These are phyloP conservation scores for Agrypnia vestita DNA, from an alignment of 1,140 invertebrate genomes.

Conservation along the genomic window DNA sequence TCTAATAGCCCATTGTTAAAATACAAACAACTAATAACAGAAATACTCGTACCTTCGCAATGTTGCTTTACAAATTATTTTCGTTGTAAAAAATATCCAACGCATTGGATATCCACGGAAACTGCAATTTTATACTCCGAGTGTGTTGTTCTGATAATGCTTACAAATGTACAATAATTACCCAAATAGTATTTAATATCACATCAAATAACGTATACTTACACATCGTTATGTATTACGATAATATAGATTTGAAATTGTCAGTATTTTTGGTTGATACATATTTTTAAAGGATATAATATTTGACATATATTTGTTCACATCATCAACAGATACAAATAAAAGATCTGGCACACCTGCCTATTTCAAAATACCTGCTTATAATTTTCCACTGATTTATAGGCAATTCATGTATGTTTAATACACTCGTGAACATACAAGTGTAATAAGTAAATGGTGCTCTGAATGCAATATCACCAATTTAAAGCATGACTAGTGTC, in stretches of 20 bases:
- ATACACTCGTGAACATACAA: too few species aligned
- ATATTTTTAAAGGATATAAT: neutral
- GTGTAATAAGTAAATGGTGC: too few species aligned
- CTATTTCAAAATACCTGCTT: neutral
- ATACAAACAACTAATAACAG: too few species aligned
- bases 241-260: neutral
- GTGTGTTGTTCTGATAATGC: neutral
- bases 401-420: too few species aligned
- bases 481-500: too few species aligned
- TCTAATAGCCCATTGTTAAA: too few species aligned
- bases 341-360: constrained; percentile 7
- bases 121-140: neutral
- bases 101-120: neutral
- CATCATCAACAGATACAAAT: constrained; percentile 13
- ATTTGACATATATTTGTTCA: constrained; percentile 1
- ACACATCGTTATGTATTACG: neutral
- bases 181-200: neutral
- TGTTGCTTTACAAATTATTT: too few species aligned
- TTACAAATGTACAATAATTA: neutral
- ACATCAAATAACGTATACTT: neutral
- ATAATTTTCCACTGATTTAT: neutral
- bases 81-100: too few species aligned
- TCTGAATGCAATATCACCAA: too few species aligned
- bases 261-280: neutral
- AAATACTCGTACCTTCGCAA: too few species aligned